Evolutionary conservation across 2,888 invertebrate species (phyloP), one percentile per base, ranked within the genome.

Genomic region (Tenthredo mesomela): DNA sequence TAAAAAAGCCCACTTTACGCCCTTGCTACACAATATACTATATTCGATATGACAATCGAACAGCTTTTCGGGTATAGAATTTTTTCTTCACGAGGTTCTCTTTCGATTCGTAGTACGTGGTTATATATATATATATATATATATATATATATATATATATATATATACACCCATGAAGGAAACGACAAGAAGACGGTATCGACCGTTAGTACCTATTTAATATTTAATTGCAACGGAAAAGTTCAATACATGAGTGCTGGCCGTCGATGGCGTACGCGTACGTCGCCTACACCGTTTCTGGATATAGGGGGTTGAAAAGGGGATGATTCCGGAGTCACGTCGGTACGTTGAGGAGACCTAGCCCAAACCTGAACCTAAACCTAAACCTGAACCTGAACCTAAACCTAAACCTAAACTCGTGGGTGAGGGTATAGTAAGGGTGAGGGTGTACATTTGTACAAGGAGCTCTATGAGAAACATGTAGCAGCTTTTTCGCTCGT

Each of bases 191-290:
- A 78, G 70, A 80, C 61, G 40, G 73, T 91, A 91, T 90, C 91
- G 87, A 6, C 84, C 87, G 29, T 15, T 29, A 12, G 67, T 67
- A 67, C 25, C 29, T 61, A 88, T 90, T 90, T 89, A 89, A 91
- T 91, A 91, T 91, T 92, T 89, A 92, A 90, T 91, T 90, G 88
- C 86, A 87, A 89, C 87, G 89, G 90, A 89, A 88, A 91, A 91
- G 91, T 91, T 92, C 92, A 90, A 91, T 91, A 92, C 89, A 89
- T 89, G 86, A 84, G 33, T 7, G 70, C 18, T 6, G 83, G 50
- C 25, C 33, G 71, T 67, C 73, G 67, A 70, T 70, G 47, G 61
- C 18, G 61, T 61, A n/a, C 7, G 18, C 7, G 18, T 54, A 2
- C 29, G 18, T n/a, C 54, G 54, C 54, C 4, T 50, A 0, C 15